Evolutionary conservation across 2,113 vertebrate species (phyloP).

Genomic region (Orcinus orca): DNA sequence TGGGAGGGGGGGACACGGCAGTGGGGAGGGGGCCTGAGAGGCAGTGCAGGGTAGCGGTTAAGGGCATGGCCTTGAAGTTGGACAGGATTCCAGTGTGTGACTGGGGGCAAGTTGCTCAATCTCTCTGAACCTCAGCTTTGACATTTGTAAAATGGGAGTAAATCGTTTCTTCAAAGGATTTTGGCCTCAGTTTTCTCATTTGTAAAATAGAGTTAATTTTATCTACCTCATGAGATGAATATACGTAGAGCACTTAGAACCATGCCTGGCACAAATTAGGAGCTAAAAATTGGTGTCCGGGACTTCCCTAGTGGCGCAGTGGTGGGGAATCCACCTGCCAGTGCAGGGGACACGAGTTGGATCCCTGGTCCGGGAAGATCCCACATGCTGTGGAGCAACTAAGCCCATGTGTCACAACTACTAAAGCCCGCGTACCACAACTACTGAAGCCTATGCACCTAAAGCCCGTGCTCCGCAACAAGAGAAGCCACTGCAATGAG

Average conservation of each 20-base stretch:
- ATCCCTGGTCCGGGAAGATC: too few species aligned
- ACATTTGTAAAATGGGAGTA: not conserved
- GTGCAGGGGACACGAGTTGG: too few species aligned
- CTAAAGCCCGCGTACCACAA: too few species aligned
- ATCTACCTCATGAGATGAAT: not conserved
- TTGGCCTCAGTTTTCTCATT: not conserved
- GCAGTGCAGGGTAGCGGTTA: fast-evolving
- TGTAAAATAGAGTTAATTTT: not conserved
- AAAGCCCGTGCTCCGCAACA: too few species aligned
- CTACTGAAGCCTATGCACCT: too few species aligned
- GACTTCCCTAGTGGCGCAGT: too few species aligned
- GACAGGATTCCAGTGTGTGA: not conserved
- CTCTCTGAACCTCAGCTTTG: not conserved
- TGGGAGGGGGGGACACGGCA: not conserved
- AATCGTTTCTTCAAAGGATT: not conserved
- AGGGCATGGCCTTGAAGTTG: not conserved
- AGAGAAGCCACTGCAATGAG: too few species aligned
- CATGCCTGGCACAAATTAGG: not conserved
- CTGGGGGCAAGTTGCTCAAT: not conserved
- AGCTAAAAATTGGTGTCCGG: not conserved
- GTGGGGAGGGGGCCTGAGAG: not conserved
- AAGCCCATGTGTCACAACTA: too few species aligned
- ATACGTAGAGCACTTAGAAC: not conserved
- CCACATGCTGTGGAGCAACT: too few species aligned
- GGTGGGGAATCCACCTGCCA: too few species aligned